Evolutionary conservation across 2,113 vertebrate genomes (phyloP).

Genomic region (Spheniscus mendiculus): DNA sequence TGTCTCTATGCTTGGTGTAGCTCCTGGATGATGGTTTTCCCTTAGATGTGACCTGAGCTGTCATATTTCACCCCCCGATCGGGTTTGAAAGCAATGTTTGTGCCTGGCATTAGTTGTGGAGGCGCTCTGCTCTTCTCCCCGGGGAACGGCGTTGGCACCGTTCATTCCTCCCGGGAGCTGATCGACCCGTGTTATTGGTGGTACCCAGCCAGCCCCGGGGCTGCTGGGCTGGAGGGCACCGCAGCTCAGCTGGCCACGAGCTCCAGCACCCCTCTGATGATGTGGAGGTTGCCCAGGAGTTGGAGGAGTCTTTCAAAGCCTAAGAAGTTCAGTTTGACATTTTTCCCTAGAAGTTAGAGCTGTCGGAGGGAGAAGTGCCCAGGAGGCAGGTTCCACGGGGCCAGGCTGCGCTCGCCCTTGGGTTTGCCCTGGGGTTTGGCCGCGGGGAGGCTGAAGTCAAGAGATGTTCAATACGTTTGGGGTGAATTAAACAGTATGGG

Average conservation of each 20-base stretch:
- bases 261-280: conserved; percentile 33
- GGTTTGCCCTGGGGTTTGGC: not conserved
- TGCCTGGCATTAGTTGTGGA: not conserved
- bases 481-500: conserved; percentile 14
- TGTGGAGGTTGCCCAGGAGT: not conserved
- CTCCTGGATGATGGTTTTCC: not conserved
- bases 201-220: not conserved
- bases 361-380: conserved; percentile 41
- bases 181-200: fast-evolving
- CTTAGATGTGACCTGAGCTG: not conserved
- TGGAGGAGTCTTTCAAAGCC: conserved; percentile 11
- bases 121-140: not conserved
- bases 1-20: not conserved
- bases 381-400: not conserved
- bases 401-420: not conserved
- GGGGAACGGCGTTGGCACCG: not conserved
- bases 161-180: not conserved
- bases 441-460: not conserved
- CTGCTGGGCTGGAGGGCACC: not conserved
- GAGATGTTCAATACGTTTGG: not conserved
- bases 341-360: conserved; percentile 31
- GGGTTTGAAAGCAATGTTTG: not conserved
- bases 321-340: conserved; percentile 5
- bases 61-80: too few species aligned
- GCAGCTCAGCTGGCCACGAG: not conserved